Evolutionary conservation across 2,797 vertebrate genomes (phyloP), one percentile per base, ranked within the genome.

Genomic region (Enteromius treurensis): DNA sequence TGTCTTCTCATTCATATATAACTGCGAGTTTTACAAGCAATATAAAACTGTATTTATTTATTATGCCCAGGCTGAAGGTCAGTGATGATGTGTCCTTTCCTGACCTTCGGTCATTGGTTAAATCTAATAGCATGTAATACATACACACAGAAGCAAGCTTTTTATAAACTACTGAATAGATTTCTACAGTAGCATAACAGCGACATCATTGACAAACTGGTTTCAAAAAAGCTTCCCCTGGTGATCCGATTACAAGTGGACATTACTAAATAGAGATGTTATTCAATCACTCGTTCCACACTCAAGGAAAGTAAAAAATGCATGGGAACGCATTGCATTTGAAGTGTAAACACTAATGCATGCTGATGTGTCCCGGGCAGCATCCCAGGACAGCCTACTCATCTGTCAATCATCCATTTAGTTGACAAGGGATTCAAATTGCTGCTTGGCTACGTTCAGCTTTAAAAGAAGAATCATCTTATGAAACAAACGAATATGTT

Each of bases 91-190:
- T 1, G 0, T 32, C 64, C 29, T 37, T 15, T 62, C 11, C 60
- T 80, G 71, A 83, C 80, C 71, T 77, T 34, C 42, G 15, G 34
- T 34, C 47, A 77, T 71, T 32, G 19, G 32, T 11, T 71, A 53
- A 68, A 29, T 76, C 55, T n/a, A 9, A 37, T 71, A 34, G 21
- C 8, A 60, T 26, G 8, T n/a, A n/a, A 2, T 71, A 17, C 10
- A 42, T 60, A 5, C 15, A 77, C 1, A 62, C 4, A 11, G 2
- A 62, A 77, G 9, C 37, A 62, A 77, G 9, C 15, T 2, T 77
- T 37, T 62, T 32, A 19, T 5, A 62, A 62, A 45, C 3, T 21
- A 5, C n/a, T 62, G 5, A 29, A 29, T 29, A 5, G 4, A 19
- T 19, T 29, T 40, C 14, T 29, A 45, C 26, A 26, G 26, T 26